Evolutionary conservation across 2,888 invertebrate genomes (phyloP), one percentile per base, ranked within the genome.

Genomic region (Omphaloscelis lunosa): DNA sequence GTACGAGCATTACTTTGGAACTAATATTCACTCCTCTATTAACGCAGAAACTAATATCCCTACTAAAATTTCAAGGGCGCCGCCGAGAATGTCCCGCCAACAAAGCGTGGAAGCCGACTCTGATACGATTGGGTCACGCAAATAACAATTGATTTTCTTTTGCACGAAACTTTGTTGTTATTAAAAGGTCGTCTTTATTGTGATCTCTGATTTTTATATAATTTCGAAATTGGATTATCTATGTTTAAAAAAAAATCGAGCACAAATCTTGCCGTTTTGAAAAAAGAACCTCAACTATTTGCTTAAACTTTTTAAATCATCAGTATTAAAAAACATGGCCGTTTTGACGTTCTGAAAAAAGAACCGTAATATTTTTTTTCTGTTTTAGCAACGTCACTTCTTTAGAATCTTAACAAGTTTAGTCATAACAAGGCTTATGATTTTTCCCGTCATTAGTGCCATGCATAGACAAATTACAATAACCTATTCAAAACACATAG

Each of bases 31-130:
- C 41, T 65, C 29, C 59, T 61, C 61, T 75, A 69, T 63, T 81
- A 78, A 66, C 62, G 53, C 65, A 68, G 62, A 83, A 79, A 78
- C 66, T 77, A 77, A 80, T 79, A 85, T 79, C 75, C 75, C 72
- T 75, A 29, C 23, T 79, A 66, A 76, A 88, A 88, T 88, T 87
- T 88, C 88, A 88, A 88, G 88, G 88, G 58, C 83, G 68, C 66
- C 15, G 62, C 74, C 48, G 75, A 79, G 75, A 86, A 88, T 80
- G 79, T 81, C 88, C 74, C 77, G 72, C 56, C 62, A 77, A 75
- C 81, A 75, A 79, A 82, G 69, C 74, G 75, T 79, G 72, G 79
- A 80, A 78, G 75, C 71, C 27, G 34, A 27, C 66, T 59, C 72
- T 82, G 75, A 82, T 77, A 79, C 56, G 63, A 66, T 73, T 72